Conservation (phyloP, 1,140 invertebrate genomes). For the Littorina saxatilis region DNA sequence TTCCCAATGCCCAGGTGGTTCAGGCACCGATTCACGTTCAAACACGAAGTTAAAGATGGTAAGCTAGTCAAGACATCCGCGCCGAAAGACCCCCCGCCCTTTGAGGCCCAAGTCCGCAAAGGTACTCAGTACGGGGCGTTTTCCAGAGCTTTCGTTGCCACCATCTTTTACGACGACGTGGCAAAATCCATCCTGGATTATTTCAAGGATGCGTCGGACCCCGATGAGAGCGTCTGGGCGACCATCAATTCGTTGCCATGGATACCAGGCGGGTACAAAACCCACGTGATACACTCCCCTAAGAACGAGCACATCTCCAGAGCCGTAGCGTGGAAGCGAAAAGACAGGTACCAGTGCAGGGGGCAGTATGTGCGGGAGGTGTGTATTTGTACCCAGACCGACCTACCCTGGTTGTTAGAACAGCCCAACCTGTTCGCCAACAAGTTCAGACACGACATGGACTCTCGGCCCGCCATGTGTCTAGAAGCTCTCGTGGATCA, state of each 20-base stretch:
- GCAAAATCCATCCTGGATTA: slow-evolving; percentile 48
- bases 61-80: too few species aligned
- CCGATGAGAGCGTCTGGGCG: slow-evolving; percentile 62
- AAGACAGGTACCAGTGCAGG: neutral
- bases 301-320: slow-evolving; percentile 36
- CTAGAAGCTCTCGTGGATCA: slow-evolving; percentile 59
- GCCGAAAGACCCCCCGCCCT: too few species aligned
- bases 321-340: slow-evolving; percentile 35
- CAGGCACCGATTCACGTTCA: too few species aligned
- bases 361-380: slow-evolving; percentile 11
- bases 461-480: slow-evolving; percentile 65
- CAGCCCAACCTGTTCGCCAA: slow-evolving; percentile 67
- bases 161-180: slow-evolving; percentile 50
- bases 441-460: slow-evolving; percentile 66
- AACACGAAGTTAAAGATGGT: too few species aligned
- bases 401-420: slow-evolving; percentile 59
- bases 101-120: slow-evolving; percentile 55
- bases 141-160: slow-evolving; percentile 55
- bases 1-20: too few species aligned
- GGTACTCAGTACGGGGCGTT: slow-evolving; percentile 57
- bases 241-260: slow-evolving; percentile 54
- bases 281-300: slow-evolving; percentile 38
- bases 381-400: slow-evolving; percentile 39
- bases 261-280: slow-evolving; percentile 54
- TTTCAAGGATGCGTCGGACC: slow-evolving; percentile 56